Evolutionary conservation across 2,113 vertebrate genomes (phyloP).

Genomic region (Eulacestoma nigropectus): DNA sequence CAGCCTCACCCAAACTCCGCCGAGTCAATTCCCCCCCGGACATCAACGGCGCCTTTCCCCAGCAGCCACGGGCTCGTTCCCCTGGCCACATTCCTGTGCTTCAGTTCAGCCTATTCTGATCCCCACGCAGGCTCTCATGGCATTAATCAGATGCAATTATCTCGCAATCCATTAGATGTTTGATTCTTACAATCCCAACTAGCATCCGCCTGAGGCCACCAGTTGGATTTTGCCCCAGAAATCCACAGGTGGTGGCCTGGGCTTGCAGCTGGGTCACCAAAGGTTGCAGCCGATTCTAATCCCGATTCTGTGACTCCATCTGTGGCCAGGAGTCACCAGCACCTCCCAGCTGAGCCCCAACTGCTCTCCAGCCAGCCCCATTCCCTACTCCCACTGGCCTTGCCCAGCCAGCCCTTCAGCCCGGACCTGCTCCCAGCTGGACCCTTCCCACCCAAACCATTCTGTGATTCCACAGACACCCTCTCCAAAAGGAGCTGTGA

Average conservation of each 20-base stretch:
- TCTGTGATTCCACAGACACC: rapidly evolving
- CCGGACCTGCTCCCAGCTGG: background rate
- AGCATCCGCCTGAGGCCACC: background rate
- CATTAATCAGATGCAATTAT: background rate
- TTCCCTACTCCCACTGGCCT: background rate
- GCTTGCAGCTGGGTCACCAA: no score
- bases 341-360: background rate
- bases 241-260: background rate
- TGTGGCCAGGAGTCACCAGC: background rate
- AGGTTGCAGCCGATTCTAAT: background rate
- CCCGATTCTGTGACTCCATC: background rate
- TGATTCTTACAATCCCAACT: background rate
- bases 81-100: background rate
- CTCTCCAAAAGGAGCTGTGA: background rate
- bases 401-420: background rate
- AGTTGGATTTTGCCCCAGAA: rapidly evolving
- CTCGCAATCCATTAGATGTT: no score
- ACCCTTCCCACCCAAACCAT: background rate
- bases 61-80: background rate
- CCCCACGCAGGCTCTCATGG: background rate
- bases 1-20: background rate
- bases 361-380: background rate
- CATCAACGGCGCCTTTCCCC: background rate
- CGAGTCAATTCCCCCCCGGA: no score
- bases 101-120: background rate